Percentiles rank a stretch among this genome's conserved stretches.
Evolutionary conservation across 2,113 vertebrate species (phyloP).

Genomic region (Pan paniscus): DNA sequence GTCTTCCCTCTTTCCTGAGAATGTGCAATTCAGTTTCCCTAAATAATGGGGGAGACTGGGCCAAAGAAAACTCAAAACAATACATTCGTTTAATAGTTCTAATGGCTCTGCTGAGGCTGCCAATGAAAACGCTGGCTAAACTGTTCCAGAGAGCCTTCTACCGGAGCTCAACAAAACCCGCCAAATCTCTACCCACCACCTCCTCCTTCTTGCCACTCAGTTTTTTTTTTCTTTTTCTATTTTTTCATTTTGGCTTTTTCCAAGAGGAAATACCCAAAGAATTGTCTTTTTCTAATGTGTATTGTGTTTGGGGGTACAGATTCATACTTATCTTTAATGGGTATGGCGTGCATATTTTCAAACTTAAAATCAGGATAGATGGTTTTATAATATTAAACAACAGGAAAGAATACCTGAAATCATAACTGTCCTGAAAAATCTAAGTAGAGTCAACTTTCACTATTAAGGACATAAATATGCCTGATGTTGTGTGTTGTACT

Average conservation of each 20-base stretch:
- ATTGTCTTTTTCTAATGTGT: conserved; percentile 39
- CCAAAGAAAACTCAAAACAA: conserved; percentile 80
- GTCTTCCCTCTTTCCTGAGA: conserved; percentile 4
- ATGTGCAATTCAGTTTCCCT: conserved; percentile 71
- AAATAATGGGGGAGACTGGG: conserved; percentile 67
- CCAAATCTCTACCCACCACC: conserved; percentile 11
- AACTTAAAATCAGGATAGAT: conserved; percentile 12
- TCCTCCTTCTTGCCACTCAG: conserved; percentile 6
- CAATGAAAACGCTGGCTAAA: conserved; percentile 65
- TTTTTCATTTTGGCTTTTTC: not conserved
- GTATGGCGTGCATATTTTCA: conserved; percentile 26
- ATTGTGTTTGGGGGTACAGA: conserved; percentile 43
- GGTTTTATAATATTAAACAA: conserved; percentile 43
- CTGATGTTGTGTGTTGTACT: not conserved
- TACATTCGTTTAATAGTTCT: conserved; percentile 52
- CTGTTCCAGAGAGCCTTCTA: conserved; percentile 59
- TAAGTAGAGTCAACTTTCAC: not conserved
- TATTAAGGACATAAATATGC: not conserved
- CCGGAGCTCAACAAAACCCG: not conserved
- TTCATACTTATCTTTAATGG: conserved; percentile 33
- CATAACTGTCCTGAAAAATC: not conserved
- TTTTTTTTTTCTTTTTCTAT: not conserved
- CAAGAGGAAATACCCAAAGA: conserved; percentile 47
- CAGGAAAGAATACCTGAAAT: conserved; percentile 36
- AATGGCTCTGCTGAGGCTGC: conserved; percentile 55